Base-by-base conservation (phyloP, 2,113 vertebrate species). In the Otis tarda region DNA sequence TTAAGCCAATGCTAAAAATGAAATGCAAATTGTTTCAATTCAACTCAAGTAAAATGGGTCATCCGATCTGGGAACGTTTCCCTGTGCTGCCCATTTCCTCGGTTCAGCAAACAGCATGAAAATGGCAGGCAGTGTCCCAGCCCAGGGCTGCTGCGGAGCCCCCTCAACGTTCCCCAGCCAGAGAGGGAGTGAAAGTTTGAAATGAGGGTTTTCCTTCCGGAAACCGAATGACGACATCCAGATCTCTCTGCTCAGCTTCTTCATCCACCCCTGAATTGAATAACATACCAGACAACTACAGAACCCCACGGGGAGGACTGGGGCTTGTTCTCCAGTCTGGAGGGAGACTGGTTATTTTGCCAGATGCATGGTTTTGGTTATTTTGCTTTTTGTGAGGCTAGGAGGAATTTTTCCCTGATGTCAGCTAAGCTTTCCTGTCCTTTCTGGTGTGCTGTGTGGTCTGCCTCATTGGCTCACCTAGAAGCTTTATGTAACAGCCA, bases 11-110 rank as follows among this genome's bases (percentile, higher is more conserved):
- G 49, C 50, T 94, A 61, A 86, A 93, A 88, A 63, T 50, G 25
- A 94, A 90, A 95, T 37, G 37, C 30, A 88, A 88, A 77, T 65
- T 90, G 41, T 68, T 93, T 86, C 73, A 60, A 9, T 82, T 93
- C 80, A 78, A 7, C 35, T 83, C 49, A 65, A 80, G 55, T 86
- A 70, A 93, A 97, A 86, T 55, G 13, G 83, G 71, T 70, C 50
- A 86, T 50, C 86, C 67, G 45, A 53, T 70, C 45, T 69, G 86
- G 55, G 68, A 83, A 61, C 20, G 21, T 55, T 33, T 30, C 60
- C 56, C 77, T 12, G 6, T 37, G 47, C 28, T 78, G 37, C 47
- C 81, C 69, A 6, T 65, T 43, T 85, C 41, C 33, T 57, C 2
- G 5, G 21, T n/a, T 65, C 45, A 85, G 27, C 15, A 77, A 80